Evolutionary conservation across 2,797 vertebrate genomes (phyloP).

Genomic region (Scolopax bukidnonensis): DNA sequence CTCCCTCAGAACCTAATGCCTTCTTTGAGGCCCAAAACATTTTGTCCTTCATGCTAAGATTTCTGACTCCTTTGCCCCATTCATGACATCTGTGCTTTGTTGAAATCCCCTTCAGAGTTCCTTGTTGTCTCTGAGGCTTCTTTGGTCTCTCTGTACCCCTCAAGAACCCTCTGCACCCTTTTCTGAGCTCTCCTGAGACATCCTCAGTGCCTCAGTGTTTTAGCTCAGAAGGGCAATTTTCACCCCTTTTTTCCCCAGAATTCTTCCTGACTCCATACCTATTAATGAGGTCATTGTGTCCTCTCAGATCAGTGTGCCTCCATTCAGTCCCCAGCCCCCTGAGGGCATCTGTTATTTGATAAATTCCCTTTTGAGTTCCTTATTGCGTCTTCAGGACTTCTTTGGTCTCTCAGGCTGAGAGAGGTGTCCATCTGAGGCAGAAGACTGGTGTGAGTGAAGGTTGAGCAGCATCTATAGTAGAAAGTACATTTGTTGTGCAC

Average conservation of each 20-base stretch:
- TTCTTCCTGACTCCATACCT: neutral
- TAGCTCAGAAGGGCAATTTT: neutral
- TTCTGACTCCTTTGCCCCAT: neutral
- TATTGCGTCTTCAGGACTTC: neutral
- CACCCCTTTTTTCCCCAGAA: neutral
- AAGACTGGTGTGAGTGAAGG: neutral
- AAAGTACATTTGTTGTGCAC: neutral
- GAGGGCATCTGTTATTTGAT: neutral
- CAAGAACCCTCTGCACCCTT: neutral
- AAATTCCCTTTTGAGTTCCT: neutral
- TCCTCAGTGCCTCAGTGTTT: neutral
- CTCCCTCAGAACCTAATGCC: neutral
- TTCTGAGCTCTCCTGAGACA: neutral
- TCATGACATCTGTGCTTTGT: neutral
- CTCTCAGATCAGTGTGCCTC: neutral
- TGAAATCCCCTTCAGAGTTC: neutral
- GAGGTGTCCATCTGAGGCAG: too few relatives aligned
- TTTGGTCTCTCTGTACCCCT: neutral
- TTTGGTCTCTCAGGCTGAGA: neutral
- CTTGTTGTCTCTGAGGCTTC: neutral
- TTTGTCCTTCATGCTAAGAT: neutral
- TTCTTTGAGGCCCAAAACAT: neutral
- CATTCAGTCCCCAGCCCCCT: rapidly evolving
- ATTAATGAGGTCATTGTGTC: neutral
- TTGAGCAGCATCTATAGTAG: neutral